Percentiles rank a stretch among this genome's conserved stretches.
Conservation (phyloP, 2,888 invertebrate genomes). For the Pachycephus smyrnensis region DNA sequence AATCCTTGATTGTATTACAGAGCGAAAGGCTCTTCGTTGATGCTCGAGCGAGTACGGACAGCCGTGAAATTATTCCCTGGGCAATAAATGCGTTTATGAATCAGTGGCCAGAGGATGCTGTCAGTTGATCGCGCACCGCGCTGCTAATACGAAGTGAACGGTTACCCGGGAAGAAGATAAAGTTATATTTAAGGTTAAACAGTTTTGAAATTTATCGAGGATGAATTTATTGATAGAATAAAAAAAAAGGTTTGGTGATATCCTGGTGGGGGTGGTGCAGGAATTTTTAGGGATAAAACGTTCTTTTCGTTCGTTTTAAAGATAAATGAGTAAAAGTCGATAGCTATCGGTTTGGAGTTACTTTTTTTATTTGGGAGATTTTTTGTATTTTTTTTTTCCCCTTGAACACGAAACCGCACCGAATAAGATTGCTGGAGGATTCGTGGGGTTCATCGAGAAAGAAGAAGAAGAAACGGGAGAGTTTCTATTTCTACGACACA, state of each 20-base stretch:
- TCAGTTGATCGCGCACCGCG: constrained; percentile 44
- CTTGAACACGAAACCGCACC: not conserved
- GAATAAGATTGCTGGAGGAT: not conserved
- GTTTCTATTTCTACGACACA: not conserved
- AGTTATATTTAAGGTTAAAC: not conserved
- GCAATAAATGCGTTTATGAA: constrained; percentile 48
- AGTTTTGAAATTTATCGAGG: not conserved
- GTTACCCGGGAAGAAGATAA: not conserved
- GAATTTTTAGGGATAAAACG: not conserved
- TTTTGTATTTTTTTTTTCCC: not conserved
- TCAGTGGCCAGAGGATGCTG: constrained; percentile 41
- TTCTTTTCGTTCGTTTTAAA: not conserved
- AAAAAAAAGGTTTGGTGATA: too few relatives aligned
- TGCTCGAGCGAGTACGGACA: not conserved
- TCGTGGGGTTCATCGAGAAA: not conserved
- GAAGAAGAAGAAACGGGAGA: not conserved
- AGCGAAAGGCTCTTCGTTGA: not conserved
- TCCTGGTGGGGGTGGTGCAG: too few relatives aligned
- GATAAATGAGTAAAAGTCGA: not conserved
- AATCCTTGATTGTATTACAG: not conserved
- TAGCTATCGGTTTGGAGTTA: not conserved
- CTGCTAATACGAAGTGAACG: not conserved
- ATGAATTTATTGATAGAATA: too few relatives aligned
- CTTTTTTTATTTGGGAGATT: not conserved
- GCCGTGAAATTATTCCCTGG: constrained; percentile 23